Evolutionary conservation across 2,888 invertebrate species (phyloP).

Genomic region (Volucella inanis): DNA sequence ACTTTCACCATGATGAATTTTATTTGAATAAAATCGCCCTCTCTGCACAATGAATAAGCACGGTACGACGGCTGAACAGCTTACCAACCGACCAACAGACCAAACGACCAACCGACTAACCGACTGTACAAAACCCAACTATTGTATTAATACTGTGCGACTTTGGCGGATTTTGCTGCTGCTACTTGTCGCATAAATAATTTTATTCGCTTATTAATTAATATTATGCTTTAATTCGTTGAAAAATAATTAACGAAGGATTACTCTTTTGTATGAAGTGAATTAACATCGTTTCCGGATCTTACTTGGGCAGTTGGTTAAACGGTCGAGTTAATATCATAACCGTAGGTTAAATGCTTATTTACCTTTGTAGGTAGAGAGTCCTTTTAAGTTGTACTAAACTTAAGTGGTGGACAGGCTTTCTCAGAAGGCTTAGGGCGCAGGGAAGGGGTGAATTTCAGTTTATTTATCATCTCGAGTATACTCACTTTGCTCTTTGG

Average conservation of each 20-base stretch:
- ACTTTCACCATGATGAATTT: too few relatives aligned
- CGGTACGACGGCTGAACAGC: too few relatives aligned
- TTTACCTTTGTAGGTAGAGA: not conserved
- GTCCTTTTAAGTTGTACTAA: not conserved
- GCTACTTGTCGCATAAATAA: constrained; percentile 41
- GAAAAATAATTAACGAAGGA: constrained; percentile 47
- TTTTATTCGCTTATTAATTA: constrained; percentile 54
- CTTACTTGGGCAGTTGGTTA: constrained; percentile 4
- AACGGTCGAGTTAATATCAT: not conserved
- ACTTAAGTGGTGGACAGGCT: not conserved
- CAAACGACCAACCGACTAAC: not conserved
- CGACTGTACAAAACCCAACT: not conserved
- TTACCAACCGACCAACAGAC: too few relatives aligned
- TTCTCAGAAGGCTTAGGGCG: not conserved
- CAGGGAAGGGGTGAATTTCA: too few relatives aligned
- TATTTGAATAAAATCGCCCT: too few relatives aligned
- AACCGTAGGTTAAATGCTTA: not conserved
- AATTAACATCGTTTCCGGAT: constrained; percentile 32
- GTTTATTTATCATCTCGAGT: too few relatives aligned
- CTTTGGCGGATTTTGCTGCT: not conserved
- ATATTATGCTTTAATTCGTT: constrained; percentile 33
- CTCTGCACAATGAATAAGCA: too few relatives aligned
- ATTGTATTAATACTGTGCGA: not conserved
- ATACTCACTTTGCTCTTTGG: too few relatives aligned
- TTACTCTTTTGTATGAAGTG: constrained; percentile 27